phyloP scores from a whole-genome alignment of 2,113 vertebrate genomes.

The Picathartes gymnocephalus region DNA sequence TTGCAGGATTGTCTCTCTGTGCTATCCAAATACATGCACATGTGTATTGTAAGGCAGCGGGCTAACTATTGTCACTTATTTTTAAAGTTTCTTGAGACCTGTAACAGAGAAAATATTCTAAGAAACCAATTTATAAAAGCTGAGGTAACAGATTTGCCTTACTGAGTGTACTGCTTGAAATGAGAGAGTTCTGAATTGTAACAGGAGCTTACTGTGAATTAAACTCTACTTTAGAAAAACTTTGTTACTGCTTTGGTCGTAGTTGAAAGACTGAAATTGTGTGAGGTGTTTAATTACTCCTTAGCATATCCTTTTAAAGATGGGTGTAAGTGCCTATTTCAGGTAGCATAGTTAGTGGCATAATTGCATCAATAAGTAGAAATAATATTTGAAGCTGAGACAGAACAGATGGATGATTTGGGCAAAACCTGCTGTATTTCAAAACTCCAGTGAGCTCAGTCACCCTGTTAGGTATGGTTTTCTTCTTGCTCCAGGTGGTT shows the following conservation, averaged over 20 bases:
- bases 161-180: neutral
- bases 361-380: neutral
- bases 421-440: neutral
- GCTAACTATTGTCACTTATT: neutral
- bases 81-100: neutral
- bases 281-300: neutral
- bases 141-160: neutral
- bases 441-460: neutral
- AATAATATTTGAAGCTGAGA: neutral
- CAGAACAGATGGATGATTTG: neutral
- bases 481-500: neutral
- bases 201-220: neutral
- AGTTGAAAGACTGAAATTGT: neutral
- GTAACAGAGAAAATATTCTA: neutral
- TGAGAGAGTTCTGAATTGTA: neutral
- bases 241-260: neutral
- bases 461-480: neutral
- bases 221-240: neutral
- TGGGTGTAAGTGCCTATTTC: neutral
- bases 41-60: neutral
- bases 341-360: neutral
- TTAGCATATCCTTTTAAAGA: neutral
- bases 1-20: neutral
- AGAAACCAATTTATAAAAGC: neutral
- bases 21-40: neutral